A percentile compares a stretch with the other conserved stretches of the same genome.
These are phyloP conservation scores for Octodon degus DNA, from an alignment of 2,113 vertebrate genomes.

Conservation along the genomic window DNA sequence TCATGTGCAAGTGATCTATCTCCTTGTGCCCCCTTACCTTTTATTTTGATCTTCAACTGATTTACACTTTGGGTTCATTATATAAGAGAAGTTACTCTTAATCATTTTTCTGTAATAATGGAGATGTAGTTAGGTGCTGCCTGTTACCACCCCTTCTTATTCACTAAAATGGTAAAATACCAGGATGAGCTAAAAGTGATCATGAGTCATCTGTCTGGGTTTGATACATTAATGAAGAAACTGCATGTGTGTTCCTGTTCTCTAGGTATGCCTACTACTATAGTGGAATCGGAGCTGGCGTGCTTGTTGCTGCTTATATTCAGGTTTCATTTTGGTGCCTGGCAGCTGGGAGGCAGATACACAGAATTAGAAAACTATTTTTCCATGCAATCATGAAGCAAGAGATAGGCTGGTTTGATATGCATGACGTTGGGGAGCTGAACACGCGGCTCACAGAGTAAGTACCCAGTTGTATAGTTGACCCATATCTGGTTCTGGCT, in stretches of 20 bases:
- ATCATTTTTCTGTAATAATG: fast-evolving
- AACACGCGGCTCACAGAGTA: constrained; percentile 96
- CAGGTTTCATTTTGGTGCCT: constrained; percentile 94
- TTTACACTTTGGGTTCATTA: background rate
- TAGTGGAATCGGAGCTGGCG: constrained; percentile 88
- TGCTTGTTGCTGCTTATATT: constrained; percentile 91
- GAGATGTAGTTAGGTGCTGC: background rate
- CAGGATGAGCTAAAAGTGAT: background rate
- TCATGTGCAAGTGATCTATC: background rate
- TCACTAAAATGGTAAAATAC: background rate
- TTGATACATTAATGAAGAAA: background rate
- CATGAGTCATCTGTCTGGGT: background rate
- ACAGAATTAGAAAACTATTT: constrained; percentile 91
- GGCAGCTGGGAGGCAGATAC: constrained; percentile 92
- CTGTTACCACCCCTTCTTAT: background rate
- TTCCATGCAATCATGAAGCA: constrained; percentile 95
- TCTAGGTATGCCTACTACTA: constrained; percentile 93
- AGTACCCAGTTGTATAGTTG: constrained; percentile 76
- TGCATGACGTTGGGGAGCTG: constrained; percentile 94
- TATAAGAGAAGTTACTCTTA: background rate
- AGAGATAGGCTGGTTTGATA: constrained; percentile 97
- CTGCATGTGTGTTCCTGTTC: background rate
- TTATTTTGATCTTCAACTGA: background rate
- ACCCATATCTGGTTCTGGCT: background rate
- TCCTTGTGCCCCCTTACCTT: background rate